phyloP scores from a whole-genome alignment of 1,140 invertebrate genomes.

The Arion vulgaris region DNA sequence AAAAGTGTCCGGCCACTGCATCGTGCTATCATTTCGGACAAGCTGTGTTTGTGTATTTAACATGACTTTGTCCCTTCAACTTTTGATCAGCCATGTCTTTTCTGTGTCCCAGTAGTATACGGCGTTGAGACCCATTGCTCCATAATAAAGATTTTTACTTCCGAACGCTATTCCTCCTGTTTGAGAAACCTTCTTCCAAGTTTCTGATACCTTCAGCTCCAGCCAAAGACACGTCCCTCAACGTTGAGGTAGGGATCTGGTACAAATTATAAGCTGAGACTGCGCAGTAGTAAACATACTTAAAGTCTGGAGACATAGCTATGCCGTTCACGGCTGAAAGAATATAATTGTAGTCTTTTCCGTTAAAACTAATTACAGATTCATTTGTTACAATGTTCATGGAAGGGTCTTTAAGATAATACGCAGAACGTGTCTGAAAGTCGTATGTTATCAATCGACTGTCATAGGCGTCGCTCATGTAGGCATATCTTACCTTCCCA shows the following conservation, averaged over 20 bases:
- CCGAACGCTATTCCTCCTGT: constrained; percentile 49
- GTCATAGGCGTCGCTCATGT: constrained; percentile 53
- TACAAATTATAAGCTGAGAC: constrained; percentile 37
- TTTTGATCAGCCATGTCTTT: not conserved
- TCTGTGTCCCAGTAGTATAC: constrained; percentile 36
- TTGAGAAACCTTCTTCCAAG: constrained; percentile 40
- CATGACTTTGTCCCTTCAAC: not conserved
- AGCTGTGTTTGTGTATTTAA: not conserved
- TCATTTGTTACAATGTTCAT: constrained; percentile 43
- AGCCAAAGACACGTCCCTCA: not conserved
- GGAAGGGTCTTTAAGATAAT: constrained; percentile 45
- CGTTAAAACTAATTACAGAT: constrained; percentile 21
- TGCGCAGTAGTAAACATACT: constrained; percentile 42
- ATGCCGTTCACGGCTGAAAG: constrained; percentile 37
- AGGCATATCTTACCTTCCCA: constrained; percentile 48
- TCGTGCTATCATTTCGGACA: constrained; percentile 17
- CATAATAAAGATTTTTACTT: constrained; percentile 46
- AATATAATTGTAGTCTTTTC: constrained; percentile 1
- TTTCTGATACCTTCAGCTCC: not conserved
- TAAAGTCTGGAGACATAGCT: constrained; percentile 43
- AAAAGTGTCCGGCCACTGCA: constrained; percentile 52
- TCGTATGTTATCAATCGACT: constrained; percentile 54
- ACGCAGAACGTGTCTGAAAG: constrained; percentile 39
- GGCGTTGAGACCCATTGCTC: constrained; percentile 39
- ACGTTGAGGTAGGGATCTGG: constrained; percentile 24